These are phyloP conservation scores for Tiliqua scincoides DNA, from an alignment of 2,113 vertebrate species.

Conservation along the genomic window DNA sequence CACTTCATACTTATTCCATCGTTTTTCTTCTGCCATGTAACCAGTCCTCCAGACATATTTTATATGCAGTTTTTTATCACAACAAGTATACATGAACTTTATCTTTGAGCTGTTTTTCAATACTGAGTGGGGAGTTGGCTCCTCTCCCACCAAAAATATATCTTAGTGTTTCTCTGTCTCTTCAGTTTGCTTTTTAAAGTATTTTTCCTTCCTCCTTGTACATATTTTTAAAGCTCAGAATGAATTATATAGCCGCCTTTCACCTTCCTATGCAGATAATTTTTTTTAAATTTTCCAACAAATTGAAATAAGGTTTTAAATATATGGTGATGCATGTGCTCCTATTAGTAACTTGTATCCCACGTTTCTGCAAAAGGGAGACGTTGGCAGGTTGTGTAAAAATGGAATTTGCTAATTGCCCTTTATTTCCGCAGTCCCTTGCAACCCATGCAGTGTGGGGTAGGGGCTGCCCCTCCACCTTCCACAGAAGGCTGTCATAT, in stretches of 20 bases:
- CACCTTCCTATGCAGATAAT: slow-evolving; percentile 24
- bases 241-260: slow-evolving; percentile 40
- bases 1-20: slow-evolving; percentile 36
- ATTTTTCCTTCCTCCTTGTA: neutral
- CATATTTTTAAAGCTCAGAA: slow-evolving; percentile 30
- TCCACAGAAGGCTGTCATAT: too few relatives aligned
- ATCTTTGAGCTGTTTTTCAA: slow-evolving; percentile 30
- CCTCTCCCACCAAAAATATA: neutral
- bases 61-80: slow-evolving; percentile 40
- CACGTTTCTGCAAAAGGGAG: too few relatives aligned
- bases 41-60: slow-evolving; percentile 37
- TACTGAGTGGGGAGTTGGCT: slow-evolving; percentile 11
- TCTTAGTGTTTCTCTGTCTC: neutral
- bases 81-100: slow-evolving; percentile 43
- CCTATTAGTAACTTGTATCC: neutral
- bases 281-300: slow-evolving; percentile 48
- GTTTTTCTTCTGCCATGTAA: slow-evolving; percentile 4
- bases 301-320: neutral
- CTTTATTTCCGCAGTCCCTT: too few relatives aligned
- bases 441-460: too few relatives aligned
- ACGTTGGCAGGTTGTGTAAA: too few relatives aligned
- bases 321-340: neutral
- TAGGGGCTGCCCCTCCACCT: too few relatives aligned
- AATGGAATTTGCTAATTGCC: too few relatives aligned
- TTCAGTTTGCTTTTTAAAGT: neutral